A percentile compares a stretch with the other conserved stretches of the same genome.
phyloP scores from a whole-genome alignment of 2,113 vertebrate genomes.

The Brachyistius frenatus region DNA sequence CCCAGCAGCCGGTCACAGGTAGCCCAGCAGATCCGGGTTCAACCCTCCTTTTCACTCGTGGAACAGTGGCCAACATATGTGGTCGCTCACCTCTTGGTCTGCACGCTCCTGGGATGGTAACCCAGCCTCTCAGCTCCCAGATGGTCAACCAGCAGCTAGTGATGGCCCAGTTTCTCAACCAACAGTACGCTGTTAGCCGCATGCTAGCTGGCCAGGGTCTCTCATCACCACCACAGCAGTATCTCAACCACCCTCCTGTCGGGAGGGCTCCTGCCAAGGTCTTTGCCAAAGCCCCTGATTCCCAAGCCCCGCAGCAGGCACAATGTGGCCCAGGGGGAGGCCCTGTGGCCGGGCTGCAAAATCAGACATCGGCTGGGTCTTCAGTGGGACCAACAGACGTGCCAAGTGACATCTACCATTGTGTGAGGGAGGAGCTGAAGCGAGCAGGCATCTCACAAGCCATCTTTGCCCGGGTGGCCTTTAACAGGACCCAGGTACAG shows the following conservation, averaged over 20 bases:
- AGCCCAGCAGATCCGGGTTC: slow-evolving; percentile 92
- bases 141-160: slow-evolving; percentile 98
- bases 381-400: slow-evolving; percentile 84
- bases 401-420: slow-evolving; percentile 97
- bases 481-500: slow-evolving; percentile 99
- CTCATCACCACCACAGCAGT: slow-evolving; percentile 89
- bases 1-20: slow-evolving; percentile 92
- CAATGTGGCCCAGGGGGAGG: slow-evolving; percentile 53
- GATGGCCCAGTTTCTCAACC: slow-evolving; percentile 98
- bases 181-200: slow-evolving; percentile 98
- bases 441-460: slow-evolving; percentile 99
- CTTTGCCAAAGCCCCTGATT: slow-evolving; percentile 92
- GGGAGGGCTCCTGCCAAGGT: slow-evolving; percentile 84
- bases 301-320: slow-evolving; percentile 88
- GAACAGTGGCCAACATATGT: slow-evolving; percentile 85
- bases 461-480: slow-evolving; percentile 98
- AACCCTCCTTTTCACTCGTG: slow-evolving; percentile 86
- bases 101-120: slow-evolving; percentile 91
- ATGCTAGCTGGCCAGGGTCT: slow-evolving; percentile 97
- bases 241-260: slow-evolving; percentile 97
- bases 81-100: slow-evolving; percentile 90
- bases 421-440: slow-evolving; percentile 98
- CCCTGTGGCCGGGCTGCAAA: slow-evolving; percentile 44
- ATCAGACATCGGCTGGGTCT: slow-evolving; percentile 43
- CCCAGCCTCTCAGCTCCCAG: slow-evolving; percentile 94